Evolutionary conservation across 2,797 vertebrate genomes (phyloP).

Genomic region (Sitta carolinensis): DNA sequence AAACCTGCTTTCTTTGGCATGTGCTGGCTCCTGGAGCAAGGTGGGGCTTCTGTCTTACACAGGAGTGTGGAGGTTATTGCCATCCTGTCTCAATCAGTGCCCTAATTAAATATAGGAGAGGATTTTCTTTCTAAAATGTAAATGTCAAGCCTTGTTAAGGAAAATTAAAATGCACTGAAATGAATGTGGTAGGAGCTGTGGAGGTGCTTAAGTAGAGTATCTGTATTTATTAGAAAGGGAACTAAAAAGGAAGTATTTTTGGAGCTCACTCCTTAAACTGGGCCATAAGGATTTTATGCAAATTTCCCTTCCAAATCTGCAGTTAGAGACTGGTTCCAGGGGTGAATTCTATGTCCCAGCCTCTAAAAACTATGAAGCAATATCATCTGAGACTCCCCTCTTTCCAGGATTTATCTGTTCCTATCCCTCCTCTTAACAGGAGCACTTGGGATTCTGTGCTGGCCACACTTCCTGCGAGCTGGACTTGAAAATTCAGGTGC

Average conservation of each 20-base stretch:
- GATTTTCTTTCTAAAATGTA: slow-evolving; percentile 39
- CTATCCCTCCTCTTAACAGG: not conserved
- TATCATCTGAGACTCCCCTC: not conserved
- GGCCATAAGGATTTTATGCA: not conserved
- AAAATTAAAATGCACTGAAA: slow-evolving; percentile 35
- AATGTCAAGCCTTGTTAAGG: slow-evolving; percentile 32
- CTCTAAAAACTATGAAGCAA: not conserved
- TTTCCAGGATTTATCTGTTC: not conserved
- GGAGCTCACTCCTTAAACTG: not conserved
- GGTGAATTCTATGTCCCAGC: not conserved
- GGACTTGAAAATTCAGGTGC: not conserved
- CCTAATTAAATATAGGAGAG: slow-evolving; percentile 28
- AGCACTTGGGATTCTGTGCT: not conserved
- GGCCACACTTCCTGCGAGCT: not conserved
- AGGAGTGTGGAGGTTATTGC: not conserved
- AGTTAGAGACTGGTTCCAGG: not conserved
- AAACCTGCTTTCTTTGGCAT: not conserved
- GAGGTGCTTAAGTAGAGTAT: not conserved
- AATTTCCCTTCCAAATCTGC: not conserved
- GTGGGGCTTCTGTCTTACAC: not conserved
- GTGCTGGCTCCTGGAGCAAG: not conserved
- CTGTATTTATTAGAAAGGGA: not conserved
- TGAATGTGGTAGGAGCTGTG: not conserved
- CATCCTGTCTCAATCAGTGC: not conserved
- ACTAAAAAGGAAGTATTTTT: not conserved